Evolutionary conservation across 92 coral and sea anemone species (phyloP).

Genomic region (Paragorgia papillata): DNA sequence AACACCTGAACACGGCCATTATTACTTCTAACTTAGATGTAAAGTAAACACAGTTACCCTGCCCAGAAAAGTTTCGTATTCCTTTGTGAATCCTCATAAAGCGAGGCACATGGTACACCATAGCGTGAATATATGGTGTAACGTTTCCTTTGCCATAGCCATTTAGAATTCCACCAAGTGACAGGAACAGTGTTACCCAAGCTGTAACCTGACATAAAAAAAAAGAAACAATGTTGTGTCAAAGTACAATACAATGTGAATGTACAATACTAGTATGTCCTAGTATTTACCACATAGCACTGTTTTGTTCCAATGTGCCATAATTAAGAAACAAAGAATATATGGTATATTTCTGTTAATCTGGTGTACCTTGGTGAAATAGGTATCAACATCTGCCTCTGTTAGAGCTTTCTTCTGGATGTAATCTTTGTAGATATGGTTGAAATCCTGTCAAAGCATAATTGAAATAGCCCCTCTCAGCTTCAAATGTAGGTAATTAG

Average conservation of each 20-base stretch:
- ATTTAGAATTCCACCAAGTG: constrained; percentile 33
- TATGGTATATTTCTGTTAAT: too few species aligned
- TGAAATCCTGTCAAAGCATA: too few species aligned
- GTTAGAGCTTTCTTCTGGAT: constrained; percentile 44
- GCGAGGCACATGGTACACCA: constrained; percentile 64
- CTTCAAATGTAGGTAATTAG: too few species aligned
- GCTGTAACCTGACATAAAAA: constrained; percentile 45
- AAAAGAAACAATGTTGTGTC: neutral
- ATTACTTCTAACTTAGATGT: neutral
- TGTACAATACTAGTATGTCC: too few species aligned
- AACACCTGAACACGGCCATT: too few species aligned
- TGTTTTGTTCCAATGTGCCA: too few species aligned
- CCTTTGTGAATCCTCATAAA: constrained; percentile 57
- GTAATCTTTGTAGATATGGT: too few species aligned
- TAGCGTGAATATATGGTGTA: too few species aligned
- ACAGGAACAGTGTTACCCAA: constrained; percentile 55
- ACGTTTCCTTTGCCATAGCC: constrained; percentile 51
- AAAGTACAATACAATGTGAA: neutral
- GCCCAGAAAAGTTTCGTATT: constrained; percentile 55
- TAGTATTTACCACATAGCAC: too few species aligned
- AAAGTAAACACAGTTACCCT: constrained; percentile 37
- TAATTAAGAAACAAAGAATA: too few species aligned
- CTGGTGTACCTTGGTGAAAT: constrained; percentile 48
- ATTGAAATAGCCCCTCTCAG: too few species aligned
- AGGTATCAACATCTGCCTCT: constrained; percentile 47